A percentile compares a stretch with the other conserved stretches of the same genome.
phyloP scores from a whole-genome alignment of 2,888 invertebrate genomes.

The Aspidapion aeneum region DNA sequence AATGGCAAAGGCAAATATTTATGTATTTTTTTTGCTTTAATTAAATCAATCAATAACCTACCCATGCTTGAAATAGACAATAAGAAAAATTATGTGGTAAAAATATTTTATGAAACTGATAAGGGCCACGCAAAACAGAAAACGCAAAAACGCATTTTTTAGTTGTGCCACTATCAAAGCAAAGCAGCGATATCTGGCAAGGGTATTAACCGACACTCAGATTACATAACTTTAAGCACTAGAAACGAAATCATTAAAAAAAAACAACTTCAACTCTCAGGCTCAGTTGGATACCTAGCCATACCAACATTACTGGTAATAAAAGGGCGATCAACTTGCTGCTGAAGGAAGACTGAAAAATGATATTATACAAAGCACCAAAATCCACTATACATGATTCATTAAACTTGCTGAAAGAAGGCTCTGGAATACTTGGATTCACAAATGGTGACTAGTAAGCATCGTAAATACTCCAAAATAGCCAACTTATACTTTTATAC shows the following conservation, averaged over 20 bases:
- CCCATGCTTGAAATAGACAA: too few relatives aligned
- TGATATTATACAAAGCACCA: neutral
- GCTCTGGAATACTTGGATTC: neutral
- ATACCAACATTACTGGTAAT: neutral
- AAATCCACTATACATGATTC: neutral
- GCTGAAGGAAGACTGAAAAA: neutral
- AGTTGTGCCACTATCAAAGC: too few relatives aligned
- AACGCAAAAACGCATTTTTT: too few relatives aligned
- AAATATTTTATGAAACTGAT: too few relatives aligned
- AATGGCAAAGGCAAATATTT: too few relatives aligned
- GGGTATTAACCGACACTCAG: neutral
- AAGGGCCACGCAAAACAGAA: too few relatives aligned
- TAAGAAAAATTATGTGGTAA: too few relatives aligned
- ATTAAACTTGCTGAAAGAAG: neutral
- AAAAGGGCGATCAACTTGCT: neutral
- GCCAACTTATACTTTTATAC: too few relatives aligned
- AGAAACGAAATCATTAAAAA: neutral
- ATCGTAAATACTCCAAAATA: neutral
- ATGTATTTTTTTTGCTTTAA: too few relatives aligned
- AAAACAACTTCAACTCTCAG: neutral
- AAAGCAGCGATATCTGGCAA: too few relatives aligned
- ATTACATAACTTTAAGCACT: neutral
- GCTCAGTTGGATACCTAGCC: neutral
- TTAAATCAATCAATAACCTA: too few relatives aligned
- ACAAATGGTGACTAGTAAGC: neutral